phyloP scores from a whole-genome alignment of 92 coral and sea anemone genomes.

The Siderastrea siderea region DNA sequence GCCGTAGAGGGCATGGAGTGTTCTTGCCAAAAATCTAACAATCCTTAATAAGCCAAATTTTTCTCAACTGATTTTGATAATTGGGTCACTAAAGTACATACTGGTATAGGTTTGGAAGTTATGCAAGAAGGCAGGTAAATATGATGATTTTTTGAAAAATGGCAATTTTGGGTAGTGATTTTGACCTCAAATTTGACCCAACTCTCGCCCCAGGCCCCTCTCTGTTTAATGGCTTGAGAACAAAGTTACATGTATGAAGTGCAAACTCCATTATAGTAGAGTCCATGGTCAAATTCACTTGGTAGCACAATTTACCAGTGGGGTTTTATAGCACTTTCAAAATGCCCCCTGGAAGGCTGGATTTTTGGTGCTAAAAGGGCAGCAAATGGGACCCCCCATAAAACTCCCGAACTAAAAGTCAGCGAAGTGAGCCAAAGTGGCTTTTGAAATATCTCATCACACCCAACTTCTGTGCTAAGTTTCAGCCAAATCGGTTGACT shows the following conservation, averaged over 20 bases:
- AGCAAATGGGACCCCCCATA: neutral
- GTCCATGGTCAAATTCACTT: conserved; percentile 28
- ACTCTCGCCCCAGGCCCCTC: conserved; percentile 35
- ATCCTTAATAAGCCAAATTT: conserved; percentile 20
- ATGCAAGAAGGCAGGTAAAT: conserved; percentile 3
- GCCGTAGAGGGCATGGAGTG: neutral
- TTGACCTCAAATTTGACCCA: conserved; percentile 25
- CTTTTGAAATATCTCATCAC: neutral
- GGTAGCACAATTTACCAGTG: neutral
- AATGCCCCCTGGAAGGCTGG: neutral
- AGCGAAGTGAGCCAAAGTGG: conserved; percentile 11
- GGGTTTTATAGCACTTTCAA: neutral
- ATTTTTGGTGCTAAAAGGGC: conserved; percentile 3
- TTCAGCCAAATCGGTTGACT: conserved; percentile 11
- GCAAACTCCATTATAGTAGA: conserved; percentile 1
- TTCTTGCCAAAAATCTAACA: neutral
- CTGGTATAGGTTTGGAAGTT: conserved; percentile 8
- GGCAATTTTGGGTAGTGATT: conserved; percentile 11
- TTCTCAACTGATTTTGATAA: conserved; percentile 36
- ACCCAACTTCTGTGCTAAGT: neutral
- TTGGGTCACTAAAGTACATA: conserved; percentile 7
- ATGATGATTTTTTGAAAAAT: conserved; percentile 30
- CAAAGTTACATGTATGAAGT: conserved; percentile 17
- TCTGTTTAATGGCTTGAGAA: conserved; percentile 20
- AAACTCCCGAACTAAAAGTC: conserved; percentile 2